These are phyloP conservation scores for Syngnathoides biaculeatus DNA, from an alignment of 2,113 vertebrate genomes.

Conservation along the genomic window DNA sequence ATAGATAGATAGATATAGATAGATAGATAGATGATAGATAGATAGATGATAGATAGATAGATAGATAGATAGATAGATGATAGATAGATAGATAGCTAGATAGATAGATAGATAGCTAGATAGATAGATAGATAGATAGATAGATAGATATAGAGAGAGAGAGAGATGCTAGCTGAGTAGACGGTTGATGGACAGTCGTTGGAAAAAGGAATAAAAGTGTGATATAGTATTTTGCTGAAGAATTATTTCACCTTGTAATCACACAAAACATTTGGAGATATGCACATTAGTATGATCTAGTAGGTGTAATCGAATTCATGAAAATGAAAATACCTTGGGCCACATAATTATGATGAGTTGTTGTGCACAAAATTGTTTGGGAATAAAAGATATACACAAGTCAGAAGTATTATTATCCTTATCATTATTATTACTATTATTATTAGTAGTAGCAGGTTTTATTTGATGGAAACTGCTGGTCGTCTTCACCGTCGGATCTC, in stretches of 20 bases:
- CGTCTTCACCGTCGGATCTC: conserved; percentile 27
- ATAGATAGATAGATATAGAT: too few relatives aligned
- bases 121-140: neutral
- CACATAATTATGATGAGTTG: neutral
- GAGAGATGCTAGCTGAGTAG: too few relatives aligned
- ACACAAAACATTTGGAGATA: neutral
- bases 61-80: too few relatives aligned
- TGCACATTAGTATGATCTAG: neutral
- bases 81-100: too few relatives aligned
- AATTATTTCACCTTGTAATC: neutral
- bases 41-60: too few relatives aligned
- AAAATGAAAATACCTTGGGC: neutral
- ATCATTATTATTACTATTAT: neutral
- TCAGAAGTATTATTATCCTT: neutral
- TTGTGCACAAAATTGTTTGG: neutral
- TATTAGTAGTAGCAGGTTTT: neutral
- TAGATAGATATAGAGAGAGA: neutral
- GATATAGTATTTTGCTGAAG: too few relatives aligned
- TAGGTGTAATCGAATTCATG: neutral
- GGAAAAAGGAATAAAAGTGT: neutral
- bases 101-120: conserved; percentile 9
- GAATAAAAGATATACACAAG: too few relatives aligned
- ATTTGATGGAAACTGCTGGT: neutral
- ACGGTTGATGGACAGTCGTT: too few relatives aligned
- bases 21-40: too few relatives aligned